Evolutionary conservation across 2,113 vertebrate species (phyloP), one percentile per base, ranked within the genome.

Genomic region (Trematomus loennbergii): DNA sequence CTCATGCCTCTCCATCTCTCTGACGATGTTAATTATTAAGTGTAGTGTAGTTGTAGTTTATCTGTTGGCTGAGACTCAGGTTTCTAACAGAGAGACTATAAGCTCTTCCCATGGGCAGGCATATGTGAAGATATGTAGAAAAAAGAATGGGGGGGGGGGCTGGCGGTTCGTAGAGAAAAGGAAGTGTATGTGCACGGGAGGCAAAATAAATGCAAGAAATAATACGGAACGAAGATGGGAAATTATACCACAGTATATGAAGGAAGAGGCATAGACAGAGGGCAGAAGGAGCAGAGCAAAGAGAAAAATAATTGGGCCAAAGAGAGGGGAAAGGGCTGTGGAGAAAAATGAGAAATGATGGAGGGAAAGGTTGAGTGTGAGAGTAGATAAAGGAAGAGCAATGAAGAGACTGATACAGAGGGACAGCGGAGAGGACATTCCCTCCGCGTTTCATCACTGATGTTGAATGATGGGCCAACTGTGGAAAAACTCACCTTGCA

Each of bases 241-340:
- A 91, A 88, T 90, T 86, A 87, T 82, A 63, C 68, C 2, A 40
- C 40, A 50, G 78, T 67, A 45, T 85, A 86, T 86, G 73, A 85
- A 80, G 77, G 75, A 72, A 84, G 66, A 67, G 74, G 65, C 82
- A 84, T 65, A 79, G 75, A 82, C 45, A 25, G 78, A 68, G 81
- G 87, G 84, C 85, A 70, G 77, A 70, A 85, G 86, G 83, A 86
- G 83, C 70, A 13, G 62, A 85, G 87, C 72, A 13, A 29, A 78
- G 90, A 81, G 75, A 54, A 82, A 88, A 93, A 89, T 90, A 92
- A 91, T 91, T 91, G 87, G 90, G 88, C 86, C 83, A 86, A 88
- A 88, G 87, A 92, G 82, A 85, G 75, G 71, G 62, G 52, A 17
- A 75, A 69, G 52, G 55, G 60, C 62, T 68, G 76, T n/a, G 13